Base-by-base conservation (phyloP, 2,797 vertebrate genomes). In the Limosa lapponica region DNA sequence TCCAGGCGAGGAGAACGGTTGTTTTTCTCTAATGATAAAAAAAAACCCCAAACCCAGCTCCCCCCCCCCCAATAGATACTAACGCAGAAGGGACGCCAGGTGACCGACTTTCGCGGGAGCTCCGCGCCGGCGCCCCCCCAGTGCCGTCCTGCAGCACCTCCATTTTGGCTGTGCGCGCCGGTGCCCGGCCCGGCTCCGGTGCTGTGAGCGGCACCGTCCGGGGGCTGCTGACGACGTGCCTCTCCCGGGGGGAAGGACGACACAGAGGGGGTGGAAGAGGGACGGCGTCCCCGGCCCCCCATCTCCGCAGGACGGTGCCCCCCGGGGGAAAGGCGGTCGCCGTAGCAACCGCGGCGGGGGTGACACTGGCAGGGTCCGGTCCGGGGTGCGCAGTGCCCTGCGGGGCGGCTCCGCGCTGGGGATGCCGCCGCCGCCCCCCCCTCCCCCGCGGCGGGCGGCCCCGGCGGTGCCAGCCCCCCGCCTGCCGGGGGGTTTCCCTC, bases 401-500 rank as follows among this genome's bases (percentile, higher is more conserved):
- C 66, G 34, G 52, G 34, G 51, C 51, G 41, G 75, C 66, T 82
- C 66, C 66, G 82, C 81, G 61, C 16, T 32, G 79, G 84, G 84
- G 79, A 88, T 72, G 41, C 79, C 78, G 58, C 43, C 52, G 32
- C 52, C 54, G 54, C 54, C 30, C 72, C 79, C 79, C 79, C 48
- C 44, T 82, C 84, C 71, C 51, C 73, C 66, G 39, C 55, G 41
- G 62, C 75, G 61, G 80, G 57, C 17, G 64, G 51, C 80, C 58
- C 86, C 86, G 71, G 62, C 74, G 5, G 86, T 55, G 62, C 84
- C 88, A 71, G 82, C 91, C 73, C 92, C 51, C 24, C 30, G 49
- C 81, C 81, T 36, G 64, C 54, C 59, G 64, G 79, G 93, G 95
- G 91, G 89, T 88, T 91, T 90, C 94, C 91, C 93, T 92, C 30